A percentile compares a stretch with the other conserved stretches of the same genome.
Conservation (phyloP, 2,888 invertebrate genomes). For the Machimus atricapillus region DNA sequence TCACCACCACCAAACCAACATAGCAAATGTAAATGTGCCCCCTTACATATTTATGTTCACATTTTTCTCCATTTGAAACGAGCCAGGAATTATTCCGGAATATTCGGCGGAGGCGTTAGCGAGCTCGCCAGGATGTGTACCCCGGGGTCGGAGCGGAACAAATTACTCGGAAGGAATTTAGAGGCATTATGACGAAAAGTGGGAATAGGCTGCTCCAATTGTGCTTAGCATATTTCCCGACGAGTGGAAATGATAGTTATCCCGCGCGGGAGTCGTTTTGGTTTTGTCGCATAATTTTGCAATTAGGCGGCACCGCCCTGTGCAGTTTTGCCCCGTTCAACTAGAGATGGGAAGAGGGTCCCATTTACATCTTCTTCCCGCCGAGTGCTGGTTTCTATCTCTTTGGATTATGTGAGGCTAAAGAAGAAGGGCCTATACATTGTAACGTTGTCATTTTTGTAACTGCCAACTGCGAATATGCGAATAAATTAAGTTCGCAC, state of each 20-base stretch:
- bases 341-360: neutral
- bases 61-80: slow-evolving; percentile 29
- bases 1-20: neutral
- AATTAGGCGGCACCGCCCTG: neutral
- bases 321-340: neutral
- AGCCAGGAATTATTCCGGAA: slow-evolving; percentile 8
- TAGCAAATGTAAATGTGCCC: slow-evolving; percentile 4
- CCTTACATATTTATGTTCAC: slow-evolving; percentile 29
- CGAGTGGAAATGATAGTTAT: slow-evolving; percentile 16
- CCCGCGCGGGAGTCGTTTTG: neutral
- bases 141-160: neutral
- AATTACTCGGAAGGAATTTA: slow-evolving; percentile 1
- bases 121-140: neutral
- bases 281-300: slow-evolving; percentile 17
- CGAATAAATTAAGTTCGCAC: neutral
- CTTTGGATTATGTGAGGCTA: neutral
- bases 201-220: slow-evolving; percentile 1
- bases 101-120: slow-evolving; percentile 11
- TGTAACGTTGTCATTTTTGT: neutral
- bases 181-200: slow-evolving; percentile 1
- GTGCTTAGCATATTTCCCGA: slow-evolving; percentile 22
- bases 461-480: neutral
- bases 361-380: neutral
- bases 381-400: neutral
- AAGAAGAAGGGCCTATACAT: neutral